Evolutionary conservation across 2,113 vertebrate genomes (phyloP).

Genomic region (Stegastes partitus): DNA sequence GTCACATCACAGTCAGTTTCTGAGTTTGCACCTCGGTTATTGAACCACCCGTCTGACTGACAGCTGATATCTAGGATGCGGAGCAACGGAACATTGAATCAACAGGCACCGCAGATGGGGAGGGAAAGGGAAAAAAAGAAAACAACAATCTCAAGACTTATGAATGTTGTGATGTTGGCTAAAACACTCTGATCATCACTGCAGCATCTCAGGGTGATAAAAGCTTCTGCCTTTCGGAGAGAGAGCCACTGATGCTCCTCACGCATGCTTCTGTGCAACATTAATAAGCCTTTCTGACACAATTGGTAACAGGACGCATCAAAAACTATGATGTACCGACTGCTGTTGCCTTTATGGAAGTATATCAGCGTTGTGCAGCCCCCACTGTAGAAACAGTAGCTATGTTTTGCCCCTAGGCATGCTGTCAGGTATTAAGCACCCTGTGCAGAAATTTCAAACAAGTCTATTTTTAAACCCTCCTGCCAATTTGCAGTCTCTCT

Average conservation of each 20-base stretch:
- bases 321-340: background rate
- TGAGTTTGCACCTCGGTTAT: background rate
- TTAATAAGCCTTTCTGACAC: constrained; percentile 21
- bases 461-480: constrained; percentile 65
- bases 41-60: background rate
- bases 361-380: constrained; percentile 4
- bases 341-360: constrained; percentile 3
- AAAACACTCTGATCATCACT: constrained; percentile 6
- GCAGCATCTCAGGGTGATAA: constrained; percentile 27
- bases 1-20: too few species aligned
- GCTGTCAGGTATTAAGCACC: constrained; percentile 39
- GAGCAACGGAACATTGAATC: too few species aligned
- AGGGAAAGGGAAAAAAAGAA: too few species aligned
- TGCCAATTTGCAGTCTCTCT: constrained; percentile 48
- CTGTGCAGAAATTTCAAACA: constrained; percentile 25
- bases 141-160: background rate
- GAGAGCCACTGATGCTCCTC: background rate
- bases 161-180: background rate
- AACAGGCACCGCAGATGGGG: background rate
- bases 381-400: background rate
- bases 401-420: constrained; percentile 25
- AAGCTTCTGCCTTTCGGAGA: constrained; percentile 1
- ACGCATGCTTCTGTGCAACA: constrained; percentile 7
- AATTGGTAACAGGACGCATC: background rate
- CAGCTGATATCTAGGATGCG: background rate